A percentile compares a stretch with the other conserved stretches of the same genome.
Conservation (phyloP, 2,797 vertebrate species). For the Alcedo quadribrachys region DNA sequence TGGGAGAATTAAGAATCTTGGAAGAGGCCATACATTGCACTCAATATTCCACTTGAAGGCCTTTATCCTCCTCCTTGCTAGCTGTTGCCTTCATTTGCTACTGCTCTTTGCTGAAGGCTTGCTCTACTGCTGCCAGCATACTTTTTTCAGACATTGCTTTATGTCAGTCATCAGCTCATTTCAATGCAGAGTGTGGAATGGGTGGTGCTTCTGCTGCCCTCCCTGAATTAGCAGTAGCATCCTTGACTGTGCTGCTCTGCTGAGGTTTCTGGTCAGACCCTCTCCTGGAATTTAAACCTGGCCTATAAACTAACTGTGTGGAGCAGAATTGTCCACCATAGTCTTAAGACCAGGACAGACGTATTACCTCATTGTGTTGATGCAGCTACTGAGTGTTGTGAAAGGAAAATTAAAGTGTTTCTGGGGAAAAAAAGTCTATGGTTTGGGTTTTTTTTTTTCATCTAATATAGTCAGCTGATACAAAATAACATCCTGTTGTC, state of each 20-base stretch:
- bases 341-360: background rate
- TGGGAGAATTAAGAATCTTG: fast-evolving
- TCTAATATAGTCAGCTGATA: background rate
- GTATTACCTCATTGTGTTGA: fast-evolving
- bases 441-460: background rate
- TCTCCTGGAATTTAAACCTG: background rate
- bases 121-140: background rate
- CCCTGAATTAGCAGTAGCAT: background rate
- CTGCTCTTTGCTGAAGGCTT: background rate
- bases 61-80: background rate
- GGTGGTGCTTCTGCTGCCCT: background rate
- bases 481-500: background rate
- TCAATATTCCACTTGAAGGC: background rate
- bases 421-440: background rate
- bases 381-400: background rate
- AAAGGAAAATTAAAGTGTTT: background rate
- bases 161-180: fast-evolving
- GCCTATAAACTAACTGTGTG: fast-evolving
- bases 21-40: background rate
- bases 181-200: background rate
- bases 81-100: background rate
- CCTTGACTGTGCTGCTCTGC: background rate
- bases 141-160: background rate
- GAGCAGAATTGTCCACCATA: background rate
- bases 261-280: background rate